Evolutionary conservation across 1,140 invertebrate genomes (phyloP).

Genomic region (Aphelenchoides besseyi): DNA sequence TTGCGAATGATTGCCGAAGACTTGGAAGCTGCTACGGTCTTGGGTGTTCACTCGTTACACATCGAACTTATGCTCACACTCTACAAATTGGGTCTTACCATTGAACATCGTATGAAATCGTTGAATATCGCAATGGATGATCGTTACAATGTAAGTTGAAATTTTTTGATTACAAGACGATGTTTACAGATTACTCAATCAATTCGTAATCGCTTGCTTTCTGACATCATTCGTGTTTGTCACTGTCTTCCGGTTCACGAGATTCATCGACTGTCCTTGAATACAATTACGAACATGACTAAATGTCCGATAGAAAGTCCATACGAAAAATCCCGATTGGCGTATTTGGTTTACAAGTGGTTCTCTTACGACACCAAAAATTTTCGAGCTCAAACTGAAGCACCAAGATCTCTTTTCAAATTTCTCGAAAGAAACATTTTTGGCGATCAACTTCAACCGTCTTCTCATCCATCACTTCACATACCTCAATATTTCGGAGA

Average conservation of each 20-base stretch:
- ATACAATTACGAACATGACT: too few species aligned
- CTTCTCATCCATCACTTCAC: too few species aligned
- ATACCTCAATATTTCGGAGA: too few species aligned
- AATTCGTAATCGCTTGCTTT: not conserved
- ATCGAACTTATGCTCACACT: not conserved
- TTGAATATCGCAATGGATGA: conserved; percentile 22
- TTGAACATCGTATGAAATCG: not conserved
- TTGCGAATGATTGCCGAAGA: not conserved
- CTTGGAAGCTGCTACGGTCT: conserved; percentile 1
- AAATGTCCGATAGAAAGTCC: too few species aligned
- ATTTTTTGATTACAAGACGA: not conserved
- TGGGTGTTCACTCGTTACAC: conserved; percentile 16
- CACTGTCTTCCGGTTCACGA: conserved; percentile 7
- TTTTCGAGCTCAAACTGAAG: too few species aligned
- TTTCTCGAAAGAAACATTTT: too few species aligned
- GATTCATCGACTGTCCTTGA: not conserved
- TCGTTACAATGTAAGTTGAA: not conserved
- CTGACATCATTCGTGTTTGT: not conserved
- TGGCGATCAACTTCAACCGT: too few species aligned
- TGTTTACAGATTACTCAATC: not conserved
- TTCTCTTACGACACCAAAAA: too few species aligned
- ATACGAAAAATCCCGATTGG: too few species aligned
- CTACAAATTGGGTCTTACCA: not conserved
- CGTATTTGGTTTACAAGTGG: too few species aligned
- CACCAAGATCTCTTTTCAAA: too few species aligned